Percentiles rank a stretch among this genome's conserved stretches.
phyloP scores from a whole-genome alignment of 2,888 invertebrate species.

The Caenorhabditis angaria region DNA sequence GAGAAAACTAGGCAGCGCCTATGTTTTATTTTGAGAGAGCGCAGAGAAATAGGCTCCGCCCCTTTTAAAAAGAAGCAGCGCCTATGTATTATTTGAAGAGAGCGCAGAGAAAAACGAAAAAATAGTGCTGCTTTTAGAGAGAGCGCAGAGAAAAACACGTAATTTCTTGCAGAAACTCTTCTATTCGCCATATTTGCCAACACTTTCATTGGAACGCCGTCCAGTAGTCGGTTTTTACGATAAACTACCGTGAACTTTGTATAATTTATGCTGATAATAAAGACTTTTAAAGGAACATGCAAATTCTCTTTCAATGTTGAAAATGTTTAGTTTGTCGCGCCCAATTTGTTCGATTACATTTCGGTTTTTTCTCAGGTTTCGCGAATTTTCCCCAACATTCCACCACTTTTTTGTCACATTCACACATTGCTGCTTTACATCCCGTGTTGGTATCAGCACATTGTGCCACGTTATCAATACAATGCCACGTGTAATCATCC shows the following conservation, averaged over 20 bases:
- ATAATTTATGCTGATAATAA: conserved; percentile 7
- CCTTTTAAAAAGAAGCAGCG: no score
- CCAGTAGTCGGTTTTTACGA: conserved; percentile 37
- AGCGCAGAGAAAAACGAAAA: no score
- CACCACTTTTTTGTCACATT: conserved; percentile 62
- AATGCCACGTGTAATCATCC: conserved; percentile 61
- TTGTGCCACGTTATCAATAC: conserved; percentile 45
- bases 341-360: conserved; percentile 44
- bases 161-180: conserved; percentile 23
- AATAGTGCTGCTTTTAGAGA: no score
- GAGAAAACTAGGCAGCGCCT: no score
- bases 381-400: conserved; percentile 64
- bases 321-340: conserved; percentile 24
- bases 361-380: conserved; percentile 52
- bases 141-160: no score
- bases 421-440: conserved; percentile 63
- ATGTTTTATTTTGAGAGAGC: no score
- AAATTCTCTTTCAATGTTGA: conserved; percentile 18
- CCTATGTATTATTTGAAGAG: no score
- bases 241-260: conserved; percentile 28
- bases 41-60: no score
- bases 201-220: conserved; percentile 26
- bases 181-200: conserved; percentile 36
- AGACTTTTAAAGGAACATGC: background rate
- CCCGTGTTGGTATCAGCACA: conserved; percentile 41